These are phyloP conservation scores for Cottus gobio DNA, from an alignment of 2,113 vertebrate species.

Conservation along the genomic window DNA sequence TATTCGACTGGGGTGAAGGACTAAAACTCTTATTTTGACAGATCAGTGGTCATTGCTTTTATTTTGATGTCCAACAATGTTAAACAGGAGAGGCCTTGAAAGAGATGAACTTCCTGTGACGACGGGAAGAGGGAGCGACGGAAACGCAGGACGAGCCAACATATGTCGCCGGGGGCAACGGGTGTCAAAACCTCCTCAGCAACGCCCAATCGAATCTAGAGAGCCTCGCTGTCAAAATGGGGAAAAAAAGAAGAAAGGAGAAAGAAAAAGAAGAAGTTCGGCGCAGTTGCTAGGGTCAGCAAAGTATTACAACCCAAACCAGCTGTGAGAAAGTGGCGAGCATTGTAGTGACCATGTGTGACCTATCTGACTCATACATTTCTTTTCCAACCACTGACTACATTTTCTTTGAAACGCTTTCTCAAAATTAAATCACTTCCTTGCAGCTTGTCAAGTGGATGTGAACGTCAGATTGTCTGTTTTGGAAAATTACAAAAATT, in stretches of 20 bases:
- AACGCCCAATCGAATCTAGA: background rate
- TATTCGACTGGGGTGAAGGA: constrained; percentile 43
- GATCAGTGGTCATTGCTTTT: constrained; percentile 40
- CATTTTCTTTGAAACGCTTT: background rate
- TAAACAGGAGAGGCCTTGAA: constrained; percentile 41
- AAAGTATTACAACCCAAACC: constrained; percentile 6
- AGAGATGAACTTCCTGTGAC: constrained; percentile 42
- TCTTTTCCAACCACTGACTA: background rate
- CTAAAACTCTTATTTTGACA: constrained; percentile 50
- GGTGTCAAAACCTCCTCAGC: background rate
- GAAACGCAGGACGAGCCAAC: constrained; percentile 22
- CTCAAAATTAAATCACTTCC: background rate
- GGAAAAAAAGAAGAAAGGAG: constrained; percentile 28
- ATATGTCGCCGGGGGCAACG: background rate
- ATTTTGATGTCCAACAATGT: constrained; percentile 47
- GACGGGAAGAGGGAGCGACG: background rate
- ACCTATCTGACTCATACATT: constrained; percentile 11
- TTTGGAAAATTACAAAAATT: background rate
- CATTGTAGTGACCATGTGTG: constrained; percentile 11
- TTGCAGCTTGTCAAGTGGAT: background rate
- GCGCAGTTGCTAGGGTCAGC: background rate
- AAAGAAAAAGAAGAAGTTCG: constrained; percentile 42
- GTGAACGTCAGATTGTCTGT: background rate
- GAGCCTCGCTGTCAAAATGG: background rate
- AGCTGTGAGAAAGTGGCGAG: constrained; percentile 3